phyloP scores from a whole-genome alignment of 2,797 vertebrate genomes.

The Arnoldichthys spilopterus region DNA sequence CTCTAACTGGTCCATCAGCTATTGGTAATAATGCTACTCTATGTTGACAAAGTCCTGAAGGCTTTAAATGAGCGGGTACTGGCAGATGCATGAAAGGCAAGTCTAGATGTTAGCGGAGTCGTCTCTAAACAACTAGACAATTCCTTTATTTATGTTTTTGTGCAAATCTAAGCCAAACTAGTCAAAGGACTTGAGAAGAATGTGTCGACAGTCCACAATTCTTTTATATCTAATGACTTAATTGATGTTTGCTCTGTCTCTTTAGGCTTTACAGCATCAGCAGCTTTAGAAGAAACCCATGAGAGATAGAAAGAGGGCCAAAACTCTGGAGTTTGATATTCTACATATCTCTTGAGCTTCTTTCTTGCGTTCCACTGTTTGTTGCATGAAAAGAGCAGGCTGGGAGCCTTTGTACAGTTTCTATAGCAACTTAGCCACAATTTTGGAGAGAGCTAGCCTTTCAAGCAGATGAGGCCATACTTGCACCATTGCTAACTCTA shows the following conservation, averaged over 20 bases:
- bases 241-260: not conserved
- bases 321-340: not conserved
- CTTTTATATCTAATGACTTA: not conserved
- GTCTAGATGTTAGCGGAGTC: not conserved
- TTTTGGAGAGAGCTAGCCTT: not conserved
- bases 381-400: conserved; percentile 7
- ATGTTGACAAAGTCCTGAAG: not conserved
- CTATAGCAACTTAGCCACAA: conserved; percentile 10
- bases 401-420: conserved; percentile 8
- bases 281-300: not conserved
- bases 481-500: not conserved
- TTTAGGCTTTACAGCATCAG: not conserved
- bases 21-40: not conserved
- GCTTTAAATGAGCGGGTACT: not conserved
- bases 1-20: conserved; percentile 12
- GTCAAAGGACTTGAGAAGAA: not conserved
- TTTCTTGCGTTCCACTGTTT: not conserved
- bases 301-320: not conserved
- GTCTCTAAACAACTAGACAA: too few species aligned
- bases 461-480: not conserved
- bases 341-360: not conserved
- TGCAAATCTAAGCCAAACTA: too few species aligned
- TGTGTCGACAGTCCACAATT: too few species aligned
- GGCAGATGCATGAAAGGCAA: not conserved
- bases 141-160: too few species aligned